Evolutionary conservation across 2,888 invertebrate species (phyloP).

Genomic region (Saturnia pavonia): DNA sequence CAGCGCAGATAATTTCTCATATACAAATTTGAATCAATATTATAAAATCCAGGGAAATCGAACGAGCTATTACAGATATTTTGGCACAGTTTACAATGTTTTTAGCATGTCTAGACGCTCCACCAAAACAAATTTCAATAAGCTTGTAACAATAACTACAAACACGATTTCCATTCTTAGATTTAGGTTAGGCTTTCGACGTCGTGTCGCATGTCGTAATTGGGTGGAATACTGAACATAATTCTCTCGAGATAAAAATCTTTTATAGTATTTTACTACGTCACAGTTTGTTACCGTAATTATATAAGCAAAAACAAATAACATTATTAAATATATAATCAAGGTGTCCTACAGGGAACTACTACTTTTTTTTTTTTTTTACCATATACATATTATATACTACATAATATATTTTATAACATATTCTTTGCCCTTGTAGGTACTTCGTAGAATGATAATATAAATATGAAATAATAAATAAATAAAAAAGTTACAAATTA

Average conservation of each 20-base stretch:
- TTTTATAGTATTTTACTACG: background rate
- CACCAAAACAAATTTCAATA: background rate
- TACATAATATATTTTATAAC: too few species aligned
- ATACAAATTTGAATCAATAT: background rate
- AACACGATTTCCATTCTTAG: constrained; percentile 11
- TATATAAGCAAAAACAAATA: background rate
- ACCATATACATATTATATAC: too few species aligned
- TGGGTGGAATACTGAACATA: background rate
- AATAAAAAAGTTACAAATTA: too few species aligned
- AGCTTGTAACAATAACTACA: background rate
- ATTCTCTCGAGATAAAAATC: background rate
- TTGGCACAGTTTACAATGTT: background rate
- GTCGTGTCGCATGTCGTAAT: background rate
- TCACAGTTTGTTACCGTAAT: too few species aligned
- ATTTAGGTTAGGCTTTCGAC: constrained; percentile 8
- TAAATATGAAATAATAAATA: too few species aligned
- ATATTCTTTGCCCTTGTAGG: too few species aligned
- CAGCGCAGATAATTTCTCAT: background rate
- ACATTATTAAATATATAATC: background rate
- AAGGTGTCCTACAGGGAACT: too few species aligned
- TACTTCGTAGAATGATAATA: too few species aligned
- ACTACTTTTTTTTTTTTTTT: too few species aligned
- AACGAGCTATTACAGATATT: background rate
- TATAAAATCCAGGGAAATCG: background rate
- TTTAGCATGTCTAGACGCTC: background rate